Evolutionary conservation across 1,140 invertebrate species (phyloP), one percentile per base, ranked within the genome.

Genomic region (Wiebesia pumilae): DNA sequence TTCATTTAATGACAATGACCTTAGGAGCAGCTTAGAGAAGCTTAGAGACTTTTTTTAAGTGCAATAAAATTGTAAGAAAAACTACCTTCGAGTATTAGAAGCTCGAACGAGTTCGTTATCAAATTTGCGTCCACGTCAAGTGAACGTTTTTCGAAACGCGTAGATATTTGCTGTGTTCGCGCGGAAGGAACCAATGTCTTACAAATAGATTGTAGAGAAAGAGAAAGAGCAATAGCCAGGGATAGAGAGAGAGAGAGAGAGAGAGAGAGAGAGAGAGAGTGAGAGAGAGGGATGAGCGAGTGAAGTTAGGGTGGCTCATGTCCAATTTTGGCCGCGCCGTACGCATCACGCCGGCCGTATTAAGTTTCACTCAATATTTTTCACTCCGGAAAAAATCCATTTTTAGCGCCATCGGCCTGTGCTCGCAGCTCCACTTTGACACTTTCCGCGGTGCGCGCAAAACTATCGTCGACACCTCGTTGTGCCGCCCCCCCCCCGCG

Each of bases 321-420:
- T 94, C 93, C 93, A 94, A 94, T 93, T 93, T 94, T 93, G 93
- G 93, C 92, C 90, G 92, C 91, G 67, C 14, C 80, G 43, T 90
- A 89, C 90, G 90, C 38, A 40, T 65, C 43, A 43, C 27, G 88
- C 91, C 88, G 87, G 88, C 90, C 91, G 93, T 93, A 93, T 94
- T 93, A 92, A 93, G 91, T 93, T 94, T 93, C 93, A 93, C 89
- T 89, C 91, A 93, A 94, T 93, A 93, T 93, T 93, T 93, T 93
- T 93, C 91, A 90, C 89, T 77, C 87, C 77, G 71, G 87, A 91
- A 90, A 90, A 90, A 91, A 89, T 85, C 88, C 88, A 89, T 88
- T 90, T 91, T 89, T 88, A 88, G 87, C 83, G 83, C 87, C 54
- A 19, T 27, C 0, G 24, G 24, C 24, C 58, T 58, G 71, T 33